These are phyloP conservation scores for Ibycter americanus DNA, from an alignment of 2,797 vertebrate genomes.

Conservation along the genomic window DNA sequence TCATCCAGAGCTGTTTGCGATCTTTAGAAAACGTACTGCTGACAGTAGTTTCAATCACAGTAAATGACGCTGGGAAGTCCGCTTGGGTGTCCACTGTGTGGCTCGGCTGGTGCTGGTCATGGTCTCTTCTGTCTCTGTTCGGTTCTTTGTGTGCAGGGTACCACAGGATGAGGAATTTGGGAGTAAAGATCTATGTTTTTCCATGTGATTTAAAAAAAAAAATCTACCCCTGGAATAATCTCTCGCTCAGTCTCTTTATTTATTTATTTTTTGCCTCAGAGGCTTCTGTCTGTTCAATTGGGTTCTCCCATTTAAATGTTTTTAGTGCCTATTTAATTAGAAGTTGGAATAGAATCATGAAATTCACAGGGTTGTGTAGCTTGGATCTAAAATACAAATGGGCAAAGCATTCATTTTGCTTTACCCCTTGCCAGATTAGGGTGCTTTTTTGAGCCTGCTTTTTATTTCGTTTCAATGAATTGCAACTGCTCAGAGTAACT, in stretches of 20 bases:
- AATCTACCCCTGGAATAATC: not conserved
- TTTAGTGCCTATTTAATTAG: slow-evolving; percentile 76
- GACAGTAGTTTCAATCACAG: not conserved
- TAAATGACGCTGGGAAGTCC: not conserved
- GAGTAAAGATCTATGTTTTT: not conserved
- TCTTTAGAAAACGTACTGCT: not conserved
- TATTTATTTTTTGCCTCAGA: slow-evolving; percentile 41
- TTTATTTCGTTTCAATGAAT: slow-evolving; percentile 67
- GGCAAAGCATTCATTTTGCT: slow-evolving; percentile 12
- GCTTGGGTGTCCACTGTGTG: not conserved
- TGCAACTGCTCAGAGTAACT: slow-evolving; percentile 40
- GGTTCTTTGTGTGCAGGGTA: not conserved
- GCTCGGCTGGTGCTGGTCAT: rapidly evolving
- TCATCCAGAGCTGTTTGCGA: not conserved
- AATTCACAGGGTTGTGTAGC: slow-evolving; percentile 52
- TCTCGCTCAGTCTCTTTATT: slow-evolving; percentile 1
- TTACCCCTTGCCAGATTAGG: slow-evolving; percentile 48
- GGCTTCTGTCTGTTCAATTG: slow-evolving; percentile 55
- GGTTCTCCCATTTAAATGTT: slow-evolving; percentile 55
- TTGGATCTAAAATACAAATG: slow-evolving; percentile 46
- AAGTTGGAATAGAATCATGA: slow-evolving; percentile 64
- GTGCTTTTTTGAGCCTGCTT: slow-evolving; percentile 36
- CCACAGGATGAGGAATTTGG: not conserved
- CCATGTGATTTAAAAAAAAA: not conserved
- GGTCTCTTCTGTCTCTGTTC: not conserved